Evolutionary conservation across 1,140 invertebrate species (phyloP).

Genomic region (Bombus soroeensis): DNA sequence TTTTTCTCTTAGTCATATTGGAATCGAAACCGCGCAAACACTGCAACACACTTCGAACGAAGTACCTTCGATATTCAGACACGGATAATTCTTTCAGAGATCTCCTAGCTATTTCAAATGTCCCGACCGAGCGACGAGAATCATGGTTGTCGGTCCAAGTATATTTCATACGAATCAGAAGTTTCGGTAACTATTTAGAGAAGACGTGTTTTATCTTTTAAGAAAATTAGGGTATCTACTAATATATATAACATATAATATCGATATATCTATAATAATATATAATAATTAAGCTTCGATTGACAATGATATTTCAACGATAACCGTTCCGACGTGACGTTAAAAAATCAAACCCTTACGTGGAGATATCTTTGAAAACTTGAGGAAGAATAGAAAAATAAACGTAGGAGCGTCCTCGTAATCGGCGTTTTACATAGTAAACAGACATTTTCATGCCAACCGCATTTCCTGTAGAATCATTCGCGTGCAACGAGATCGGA

Average conservation of each 20-base stretch:
- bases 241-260: not conserved
- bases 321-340: too few relatives aligned
- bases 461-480: constrained; percentile 41
- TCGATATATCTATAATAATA: too few relatives aligned
- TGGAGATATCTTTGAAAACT: not conserved
- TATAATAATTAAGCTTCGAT: too few relatives aligned
- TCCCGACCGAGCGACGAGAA: constrained; percentile 22
- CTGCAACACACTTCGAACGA: not conserved
- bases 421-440: constrained; percentile 62
- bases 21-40: not conserved
- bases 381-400: constrained; percentile 6
- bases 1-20: not conserved
- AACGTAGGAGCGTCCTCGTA: constrained; percentile 27
- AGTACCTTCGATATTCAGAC: not conserved
- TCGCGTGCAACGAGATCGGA: constrained; percentile 28
- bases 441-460: constrained; percentile 55
- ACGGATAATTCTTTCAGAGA: not conserved
- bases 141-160: not conserved
- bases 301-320: not conserved
- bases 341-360: too few relatives aligned
- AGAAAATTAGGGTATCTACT: not conserved
- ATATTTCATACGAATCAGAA: not conserved
- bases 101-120: not conserved
- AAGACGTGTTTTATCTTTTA: too few relatives aligned
- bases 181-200: not conserved